Evolutionary conservation across 2,113 vertebrate species (phyloP), one percentile per base, ranked within the genome.

Genomic region (Lichenostomus cassidix): DNA sequence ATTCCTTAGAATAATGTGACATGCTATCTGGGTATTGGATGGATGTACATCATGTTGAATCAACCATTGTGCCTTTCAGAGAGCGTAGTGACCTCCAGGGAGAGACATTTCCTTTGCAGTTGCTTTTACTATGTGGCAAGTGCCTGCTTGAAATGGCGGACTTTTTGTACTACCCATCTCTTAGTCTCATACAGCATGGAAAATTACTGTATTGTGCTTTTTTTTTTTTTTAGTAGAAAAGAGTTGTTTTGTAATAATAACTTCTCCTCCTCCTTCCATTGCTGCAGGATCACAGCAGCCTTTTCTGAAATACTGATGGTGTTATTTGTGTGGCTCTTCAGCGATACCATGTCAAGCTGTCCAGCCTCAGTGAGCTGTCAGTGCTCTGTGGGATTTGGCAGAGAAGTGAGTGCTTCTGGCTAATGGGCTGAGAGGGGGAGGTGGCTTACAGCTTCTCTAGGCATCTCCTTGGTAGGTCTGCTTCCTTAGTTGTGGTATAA

Each of bases 1-100:
- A 91, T 93, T 68, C 75, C 28, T 76, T 94, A 83, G 94, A 92
- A 87, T 73, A 83, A 83, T 60, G 73, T 59, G 80, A 59, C 63
- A 44, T 64, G 49, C 59, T 88, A 2, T 93, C 56, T 84, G 74
- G 12, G 24, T 75, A 55, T 41, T 81, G 71, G 60, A 77, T 60
- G 70, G 65, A n/a, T 42, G 49, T 91, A 39, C 31, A 52, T 90
- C 65, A 77, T 28, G 23, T 52, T 87, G 95, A 91, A 78, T 92
- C 60, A 91, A 60, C 46, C 63, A 50, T n/a, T 3, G 2, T 56
- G 27, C 28, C 55, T 95, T 83, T 81, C 47, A 35, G 62, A 92
- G 84, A 91, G 65, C 49, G 24, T 39, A n/a, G 49, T 90, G 89
- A 94, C 89, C 73, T 94, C 84, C 64, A 95, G 31, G 67, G 80